Percentiles rank a stretch among this genome's conserved stretches.
Evolutionary conservation across 2,888 invertebrate species (phyloP).

Genomic region (Anaspis maculata): DNA sequence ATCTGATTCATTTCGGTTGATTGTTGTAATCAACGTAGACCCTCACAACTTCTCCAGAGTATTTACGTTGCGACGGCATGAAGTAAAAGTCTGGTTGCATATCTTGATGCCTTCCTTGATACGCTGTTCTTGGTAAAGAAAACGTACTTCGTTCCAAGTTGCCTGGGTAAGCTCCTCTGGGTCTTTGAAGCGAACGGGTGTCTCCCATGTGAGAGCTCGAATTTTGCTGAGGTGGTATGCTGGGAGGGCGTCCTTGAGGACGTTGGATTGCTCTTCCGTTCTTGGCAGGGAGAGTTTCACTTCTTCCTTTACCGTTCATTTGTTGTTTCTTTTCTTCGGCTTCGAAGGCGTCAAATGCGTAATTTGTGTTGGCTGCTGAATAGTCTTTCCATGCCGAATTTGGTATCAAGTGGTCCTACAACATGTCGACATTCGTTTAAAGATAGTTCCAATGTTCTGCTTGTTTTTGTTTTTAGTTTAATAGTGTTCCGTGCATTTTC

Average conservation of each 20-base stretch:
- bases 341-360: conserved; percentile 83
- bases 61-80: conserved; percentile 90
- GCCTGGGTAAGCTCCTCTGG: conserved; percentile 33
- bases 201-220: conserved; percentile 45
- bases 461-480: no score
- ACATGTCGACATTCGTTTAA: no score
- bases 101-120: conserved; percentile 34
- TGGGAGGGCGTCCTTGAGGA: conserved; percentile 35
- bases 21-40: conserved; percentile 78
- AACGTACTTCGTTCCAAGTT: conserved; percentile 60
- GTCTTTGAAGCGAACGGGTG: conserved; percentile 55
- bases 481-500: no score
- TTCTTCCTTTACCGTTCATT: conserved; percentile 25
- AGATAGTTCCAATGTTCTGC: no score
- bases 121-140: conserved; percentile 64
- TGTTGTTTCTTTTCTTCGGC: conserved; percentile 60
- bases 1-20: conserved; percentile 52
- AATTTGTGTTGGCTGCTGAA: conserved; percentile 74
- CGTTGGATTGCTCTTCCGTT: conserved; percentile 18
- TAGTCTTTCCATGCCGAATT: conserved; percentile 87
- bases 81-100: conserved; percentile 86
- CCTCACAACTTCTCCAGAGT: conserved; percentile 82
- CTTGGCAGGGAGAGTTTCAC: conserved; percentile 2
- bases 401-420: conserved; percentile 73
- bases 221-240: conserved; percentile 14